Conservation (phyloP, 2,113 vertebrate species). For the Lasiurus borealis region DNA sequence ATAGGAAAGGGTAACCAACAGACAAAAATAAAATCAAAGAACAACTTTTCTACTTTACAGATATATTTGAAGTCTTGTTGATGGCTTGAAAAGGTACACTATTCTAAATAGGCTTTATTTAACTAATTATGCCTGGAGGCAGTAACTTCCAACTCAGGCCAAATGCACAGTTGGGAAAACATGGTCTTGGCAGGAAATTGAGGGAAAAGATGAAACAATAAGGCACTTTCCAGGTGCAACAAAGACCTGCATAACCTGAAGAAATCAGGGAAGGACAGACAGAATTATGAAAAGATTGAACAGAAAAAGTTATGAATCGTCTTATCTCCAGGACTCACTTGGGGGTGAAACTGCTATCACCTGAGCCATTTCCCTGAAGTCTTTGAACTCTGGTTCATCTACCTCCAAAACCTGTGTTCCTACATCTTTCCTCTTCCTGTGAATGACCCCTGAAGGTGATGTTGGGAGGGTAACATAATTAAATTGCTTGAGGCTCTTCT, state of each 20-base stretch:
- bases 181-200: not conserved
- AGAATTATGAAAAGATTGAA: slow-evolving; percentile 12
- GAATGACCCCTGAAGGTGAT: not conserved
- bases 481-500: not conserved
- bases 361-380: not conserved
- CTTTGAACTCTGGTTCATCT: not conserved
- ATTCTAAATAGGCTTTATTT: not conserved
- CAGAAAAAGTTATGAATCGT: not conserved
- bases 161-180: not conserved
- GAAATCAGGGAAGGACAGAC: not conserved
- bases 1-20: not conserved
- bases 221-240: not conserved
- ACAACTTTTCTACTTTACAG: not conserved
- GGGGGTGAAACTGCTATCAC: not conserved
- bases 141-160: not conserved
- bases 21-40: not conserved
- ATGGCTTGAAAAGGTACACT: not conserved
- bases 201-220: slow-evolving; percentile 29
- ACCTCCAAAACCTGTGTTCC: not conserved
- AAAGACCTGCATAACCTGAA: not conserved
- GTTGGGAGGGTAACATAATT: not conserved
- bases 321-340: slow-evolving; percentile 22
- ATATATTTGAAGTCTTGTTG: not conserved
- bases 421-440: not conserved
- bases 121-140: not conserved